Percentiles rank a stretch among this genome's conserved stretches.
Evolutionary conservation across 2,888 invertebrate genomes (phyloP).

Genomic region (Deilephila elpenor): DNA sequence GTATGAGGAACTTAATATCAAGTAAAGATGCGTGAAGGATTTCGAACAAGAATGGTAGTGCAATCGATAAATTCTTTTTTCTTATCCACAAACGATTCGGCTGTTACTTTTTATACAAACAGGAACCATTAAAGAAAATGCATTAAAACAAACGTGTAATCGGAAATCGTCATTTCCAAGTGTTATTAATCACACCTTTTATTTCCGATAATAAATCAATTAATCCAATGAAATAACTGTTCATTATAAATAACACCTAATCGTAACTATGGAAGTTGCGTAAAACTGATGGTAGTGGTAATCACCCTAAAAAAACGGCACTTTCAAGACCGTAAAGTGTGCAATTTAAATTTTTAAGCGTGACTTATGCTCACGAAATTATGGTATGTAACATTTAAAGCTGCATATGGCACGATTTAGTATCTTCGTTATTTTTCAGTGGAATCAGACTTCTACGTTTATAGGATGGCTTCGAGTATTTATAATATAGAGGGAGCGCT

Average conservation of each 20-base stretch:
- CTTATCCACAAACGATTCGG: not conserved
- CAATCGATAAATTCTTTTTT: no score
- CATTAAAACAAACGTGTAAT: not conserved
- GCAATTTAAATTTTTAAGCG: conserved; percentile 26
- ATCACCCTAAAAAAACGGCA: conserved; percentile 1
- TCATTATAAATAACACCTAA: not conserved
- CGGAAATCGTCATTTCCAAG: not conserved
- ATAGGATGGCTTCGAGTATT: not conserved
- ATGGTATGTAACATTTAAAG: conserved; percentile 23
- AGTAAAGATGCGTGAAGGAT: no score
- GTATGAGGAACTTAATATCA: no score
- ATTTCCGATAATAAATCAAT: not conserved
- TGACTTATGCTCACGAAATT: conserved; percentile 24
- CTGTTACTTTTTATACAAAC: not conserved
- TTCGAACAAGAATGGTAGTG: no score
- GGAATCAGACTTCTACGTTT: not conserved
- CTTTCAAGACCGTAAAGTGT: conserved; percentile 24
- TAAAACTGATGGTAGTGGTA: not conserved
- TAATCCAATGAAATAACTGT: not conserved
- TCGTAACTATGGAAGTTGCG: conserved; percentile 12
- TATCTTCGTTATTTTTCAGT: not conserved
- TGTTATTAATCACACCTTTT: not conserved
- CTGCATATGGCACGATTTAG: not conserved
- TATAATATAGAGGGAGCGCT: no score
- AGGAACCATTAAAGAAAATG: not conserved